Evolutionary conservation across 2,888 invertebrate species (phyloP).

Genomic region (Neocrepidodera transversa): DNA sequence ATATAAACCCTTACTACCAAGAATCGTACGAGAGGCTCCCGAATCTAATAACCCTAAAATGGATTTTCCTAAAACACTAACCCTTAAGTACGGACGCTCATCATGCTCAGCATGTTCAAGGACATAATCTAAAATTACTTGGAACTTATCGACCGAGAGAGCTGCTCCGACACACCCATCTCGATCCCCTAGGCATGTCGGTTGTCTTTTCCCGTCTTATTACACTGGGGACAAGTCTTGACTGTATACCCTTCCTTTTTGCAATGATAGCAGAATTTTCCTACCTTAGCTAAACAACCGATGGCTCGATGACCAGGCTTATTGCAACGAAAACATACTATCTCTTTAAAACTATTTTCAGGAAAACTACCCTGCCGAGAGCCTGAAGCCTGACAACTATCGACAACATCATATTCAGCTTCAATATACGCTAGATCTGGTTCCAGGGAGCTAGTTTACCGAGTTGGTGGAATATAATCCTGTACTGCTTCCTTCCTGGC

Average conservation of each 20-base stretch:
- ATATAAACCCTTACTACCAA: constrained; percentile 22
- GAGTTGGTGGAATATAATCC: not conserved
- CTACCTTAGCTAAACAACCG: too few species aligned
- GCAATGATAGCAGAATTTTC: too few species aligned
- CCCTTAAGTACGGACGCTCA: constrained; percentile 9
- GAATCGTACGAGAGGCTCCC: constrained; percentile 26
- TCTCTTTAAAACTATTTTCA: too few species aligned
- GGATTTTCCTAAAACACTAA: constrained; percentile 12
- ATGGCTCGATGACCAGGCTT: not conserved
- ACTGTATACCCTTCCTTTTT: constrained; percentile 4
- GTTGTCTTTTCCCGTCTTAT: not conserved
- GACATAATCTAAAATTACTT: constrained; percentile 26
- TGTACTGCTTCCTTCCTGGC: not conserved
- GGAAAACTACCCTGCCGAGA: too few species aligned
- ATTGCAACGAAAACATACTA: not conserved
- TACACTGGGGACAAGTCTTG: constrained; percentile 5
- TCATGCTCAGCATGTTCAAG: constrained; percentile 13
- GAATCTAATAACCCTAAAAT: constrained; percentile 28
- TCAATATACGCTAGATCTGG: not conserved
- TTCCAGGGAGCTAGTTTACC: not conserved
- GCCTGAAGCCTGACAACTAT: not conserved
- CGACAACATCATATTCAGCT: not conserved
- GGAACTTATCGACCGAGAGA: not conserved
- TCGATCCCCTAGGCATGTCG: not conserved
- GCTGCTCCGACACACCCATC: not conserved